phyloP scores from a whole-genome alignment of 2,888 invertebrate genomes.

The Ypsolopha sequella region DNA sequence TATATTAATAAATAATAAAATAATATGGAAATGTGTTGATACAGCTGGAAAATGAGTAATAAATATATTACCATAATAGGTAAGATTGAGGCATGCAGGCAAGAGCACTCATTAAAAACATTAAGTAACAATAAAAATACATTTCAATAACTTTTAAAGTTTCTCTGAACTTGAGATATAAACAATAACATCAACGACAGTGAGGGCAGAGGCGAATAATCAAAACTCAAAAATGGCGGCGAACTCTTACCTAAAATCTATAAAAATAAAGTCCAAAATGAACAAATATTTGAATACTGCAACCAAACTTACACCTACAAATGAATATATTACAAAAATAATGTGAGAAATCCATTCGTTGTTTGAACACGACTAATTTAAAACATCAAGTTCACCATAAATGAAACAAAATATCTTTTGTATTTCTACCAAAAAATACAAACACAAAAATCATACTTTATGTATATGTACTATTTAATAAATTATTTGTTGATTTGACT shows the following conservation, averaged over 20 bases:
- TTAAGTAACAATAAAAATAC: slow-evolving; percentile 19
- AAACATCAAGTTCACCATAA: no score
- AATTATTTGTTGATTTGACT: not conserved
- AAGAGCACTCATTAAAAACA: slow-evolving; percentile 35
- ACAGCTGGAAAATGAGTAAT: slow-evolving; percentile 20
- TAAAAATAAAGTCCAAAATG: slow-evolving; percentile 30
- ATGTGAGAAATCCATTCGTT: slow-evolving; percentile 41
- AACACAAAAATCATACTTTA: not conserved
- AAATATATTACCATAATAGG: slow-evolving; percentile 29
- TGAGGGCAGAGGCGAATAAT: slow-evolving; percentile 40
- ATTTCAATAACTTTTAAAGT: slow-evolving; percentile 8
- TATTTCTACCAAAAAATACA: not conserved
- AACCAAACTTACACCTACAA: slow-evolving; percentile 38
- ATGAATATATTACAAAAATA: slow-evolving; percentile 37
- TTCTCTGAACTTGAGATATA: no score
- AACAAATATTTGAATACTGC: slow-evolving; percentile 35
- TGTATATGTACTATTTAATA: not conserved
- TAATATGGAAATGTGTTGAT: slow-evolving; percentile 16
- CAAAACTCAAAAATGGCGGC: slow-evolving; percentile 18
- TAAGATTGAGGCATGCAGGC: slow-evolving; percentile 35
- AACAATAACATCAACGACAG: slow-evolving; percentile 14
- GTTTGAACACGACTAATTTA: slow-evolving; percentile 9
- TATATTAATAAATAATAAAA: slow-evolving; percentile 19
- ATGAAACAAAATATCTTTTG: no score
- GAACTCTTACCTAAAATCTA: slow-evolving; percentile 26